A percentile compares a stretch with the other conserved stretches of the same genome.
Conservation (phyloP, 2,797 vertebrate genomes). For the Oreochromis mossambicus region DNA sequence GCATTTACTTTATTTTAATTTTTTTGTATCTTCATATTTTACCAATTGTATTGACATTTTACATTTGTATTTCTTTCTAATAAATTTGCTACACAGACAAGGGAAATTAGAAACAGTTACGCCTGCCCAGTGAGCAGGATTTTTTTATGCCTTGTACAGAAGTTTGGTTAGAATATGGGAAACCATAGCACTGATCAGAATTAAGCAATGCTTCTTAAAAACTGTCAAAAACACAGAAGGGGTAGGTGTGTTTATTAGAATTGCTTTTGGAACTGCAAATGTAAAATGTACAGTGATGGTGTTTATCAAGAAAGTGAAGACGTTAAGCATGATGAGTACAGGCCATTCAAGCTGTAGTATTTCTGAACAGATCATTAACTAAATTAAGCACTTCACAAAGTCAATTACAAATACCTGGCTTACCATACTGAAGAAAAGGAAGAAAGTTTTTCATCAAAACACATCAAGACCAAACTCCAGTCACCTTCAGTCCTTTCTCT, state of each 20-base stretch:
- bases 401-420: background rate
- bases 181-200: background rate
- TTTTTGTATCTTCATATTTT: background rate
- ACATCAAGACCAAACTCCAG: background rate
- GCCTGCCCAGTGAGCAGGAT: background rate
- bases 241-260: background rate
- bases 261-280: background rate
- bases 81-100: background rate
- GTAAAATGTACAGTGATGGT: background rate
- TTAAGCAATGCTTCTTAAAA: background rate
- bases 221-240: background rate
- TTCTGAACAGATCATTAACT: background rate
- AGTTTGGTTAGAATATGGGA: background rate
- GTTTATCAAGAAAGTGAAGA: background rate
- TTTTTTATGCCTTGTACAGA: background rate
- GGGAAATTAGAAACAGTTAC: background rate
- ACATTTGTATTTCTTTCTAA: background rate
- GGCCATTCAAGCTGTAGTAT: background rate
- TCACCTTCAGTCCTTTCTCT: conserved; percentile 40
- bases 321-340: background rate
- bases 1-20: background rate
- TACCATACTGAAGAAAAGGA: background rate
- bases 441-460: conserved; percentile 6
- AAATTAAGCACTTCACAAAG: background rate
- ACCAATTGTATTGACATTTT: background rate